Conservation (phyloP, 1,140 invertebrate species). For the Olivierus martensii region DNA sequence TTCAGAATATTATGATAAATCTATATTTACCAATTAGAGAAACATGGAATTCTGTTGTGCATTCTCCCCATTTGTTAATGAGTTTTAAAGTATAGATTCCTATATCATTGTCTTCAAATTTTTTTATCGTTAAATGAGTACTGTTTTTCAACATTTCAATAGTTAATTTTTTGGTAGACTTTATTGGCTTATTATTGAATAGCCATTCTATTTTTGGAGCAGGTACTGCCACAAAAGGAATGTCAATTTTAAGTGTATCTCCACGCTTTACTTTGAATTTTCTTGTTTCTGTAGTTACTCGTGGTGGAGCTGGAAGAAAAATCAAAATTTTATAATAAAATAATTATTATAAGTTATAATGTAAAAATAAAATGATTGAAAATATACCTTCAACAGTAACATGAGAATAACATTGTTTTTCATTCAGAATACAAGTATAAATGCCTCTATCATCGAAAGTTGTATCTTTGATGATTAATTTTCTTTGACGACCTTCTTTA, state of each 20-base stretch:
- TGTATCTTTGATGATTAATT: constrained; percentile 22
- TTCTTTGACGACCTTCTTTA: constrained; percentile 18
- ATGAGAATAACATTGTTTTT: constrained; percentile 17
- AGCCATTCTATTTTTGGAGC: constrained; percentile 59
- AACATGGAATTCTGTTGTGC: constrained; percentile 47
- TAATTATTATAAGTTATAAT: too few relatives aligned
- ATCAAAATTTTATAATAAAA: too few relatives aligned
- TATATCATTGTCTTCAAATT: constrained; percentile 52
- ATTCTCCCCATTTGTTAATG: constrained; percentile 55
- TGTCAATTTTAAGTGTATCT: constrained; percentile 49
- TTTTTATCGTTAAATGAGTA: constrained; percentile 55
- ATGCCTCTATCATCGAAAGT: constrained; percentile 26
- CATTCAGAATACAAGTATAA: constrained; percentile 31
- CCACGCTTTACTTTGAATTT: constrained; percentile 27
- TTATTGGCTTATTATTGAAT: constrained; percentile 43
- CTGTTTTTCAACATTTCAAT: constrained; percentile 44
- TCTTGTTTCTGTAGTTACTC: constrained; percentile 19
- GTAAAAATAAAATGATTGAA: not conserved
- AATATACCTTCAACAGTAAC: constrained; percentile 17
- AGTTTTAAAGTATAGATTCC: constrained; percentile 56
- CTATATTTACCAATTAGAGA: constrained; percentile 49
- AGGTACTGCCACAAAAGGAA: constrained; percentile 55
- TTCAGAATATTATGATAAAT: too few relatives aligned
- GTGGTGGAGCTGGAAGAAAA: constrained; percentile 16
- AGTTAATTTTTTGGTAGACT: constrained; percentile 34